Base-by-base conservation (phyloP, 1,140 invertebrate genomes). In the Dendroctonus valens region DNA sequence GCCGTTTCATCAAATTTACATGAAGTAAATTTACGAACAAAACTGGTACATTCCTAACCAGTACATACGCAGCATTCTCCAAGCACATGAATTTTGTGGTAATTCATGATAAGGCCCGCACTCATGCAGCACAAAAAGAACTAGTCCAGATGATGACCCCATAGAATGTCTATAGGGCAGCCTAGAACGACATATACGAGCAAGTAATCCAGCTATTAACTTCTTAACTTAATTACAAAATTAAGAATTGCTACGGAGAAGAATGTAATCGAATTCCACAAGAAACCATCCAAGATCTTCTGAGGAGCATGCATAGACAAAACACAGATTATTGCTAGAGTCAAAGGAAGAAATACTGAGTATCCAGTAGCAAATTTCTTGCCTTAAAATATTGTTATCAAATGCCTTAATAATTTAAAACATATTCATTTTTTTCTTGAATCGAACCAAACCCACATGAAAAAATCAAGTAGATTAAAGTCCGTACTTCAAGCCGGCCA, bases 41-140 rank as follows among this genome's bases (percentile, higher is more conserved):
- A 26, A 26, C 26, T 26, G 26, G 26, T 26, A 26, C 26, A 26
- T 26, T 26, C 26, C 26, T 26, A n/a, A n/a, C n/a, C n/a, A n/a
- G n/a, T n/a, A 59, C 48, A 59, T 37, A 41, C 5, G 4, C 14
- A 0, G 39, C 41, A 46, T 49, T 12, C n/a, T 59, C 7, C 42
- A 46, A 37, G 41, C 14, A 46, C 57, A 46, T 59, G 57, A 61
- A 15, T 38, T 61, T 61, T 52, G 15, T 51, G 41, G 40, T 61
- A 38, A 61, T 61, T 44, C 48, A 61, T 38, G 59, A 61, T 61
- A 61, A 61, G 37, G 59, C 46, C 9, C 59, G 42, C 14, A n/a
- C 41, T 38, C 4, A 44, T 46, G 41, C 5, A 5, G 9, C 41
- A 46, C n/a, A 40, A 5, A 11, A 58, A 6, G 41, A 15, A 46